These are phyloP conservation scores for Petromus typicus DNA, from an alignment of 2,113 vertebrate genomes.

Conservation along the genomic window DNA sequence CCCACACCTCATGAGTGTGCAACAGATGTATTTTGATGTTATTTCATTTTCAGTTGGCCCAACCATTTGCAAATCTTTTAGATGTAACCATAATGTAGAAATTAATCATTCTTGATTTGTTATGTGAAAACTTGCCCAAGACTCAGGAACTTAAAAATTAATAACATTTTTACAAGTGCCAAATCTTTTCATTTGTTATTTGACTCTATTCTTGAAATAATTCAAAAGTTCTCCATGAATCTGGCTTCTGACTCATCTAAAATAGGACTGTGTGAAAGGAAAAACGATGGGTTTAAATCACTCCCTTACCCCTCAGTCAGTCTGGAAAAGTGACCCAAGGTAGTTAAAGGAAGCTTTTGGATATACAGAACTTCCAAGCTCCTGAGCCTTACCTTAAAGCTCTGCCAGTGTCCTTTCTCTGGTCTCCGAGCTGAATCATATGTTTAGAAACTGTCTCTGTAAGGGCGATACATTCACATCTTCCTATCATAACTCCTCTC, in stretches of 20 bases:
- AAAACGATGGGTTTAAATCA: not conserved
- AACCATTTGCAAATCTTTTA: not conserved
- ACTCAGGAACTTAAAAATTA: not conserved
- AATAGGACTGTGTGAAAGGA: not conserved
- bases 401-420: not conserved
- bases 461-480: not conserved
- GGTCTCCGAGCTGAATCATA: not conserved
- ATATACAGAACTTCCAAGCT: not conserved
- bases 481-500: not conserved
- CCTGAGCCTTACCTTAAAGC: not conserved
- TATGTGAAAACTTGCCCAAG: not conserved
- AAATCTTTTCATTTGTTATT: not conserved
- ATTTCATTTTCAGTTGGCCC: not conserved
- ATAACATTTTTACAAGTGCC: not conserved
- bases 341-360: constrained; percentile 20
- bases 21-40: not conserved
- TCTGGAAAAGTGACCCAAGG: not conserved
- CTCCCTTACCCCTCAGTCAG: not conserved
- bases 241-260: constrained; percentile 4
- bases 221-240: not conserved
- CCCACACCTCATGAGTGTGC: constrained; percentile 39
- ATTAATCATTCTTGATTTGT: not conserved
- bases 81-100: constrained; percentile 17
- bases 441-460: not conserved
- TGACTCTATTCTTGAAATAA: constrained; percentile 39